Evolutionary conservation across 2,888 invertebrate genomes (phyloP), one percentile per base, ranked within the genome.

Genomic region (Brachycybe producta): DNA sequence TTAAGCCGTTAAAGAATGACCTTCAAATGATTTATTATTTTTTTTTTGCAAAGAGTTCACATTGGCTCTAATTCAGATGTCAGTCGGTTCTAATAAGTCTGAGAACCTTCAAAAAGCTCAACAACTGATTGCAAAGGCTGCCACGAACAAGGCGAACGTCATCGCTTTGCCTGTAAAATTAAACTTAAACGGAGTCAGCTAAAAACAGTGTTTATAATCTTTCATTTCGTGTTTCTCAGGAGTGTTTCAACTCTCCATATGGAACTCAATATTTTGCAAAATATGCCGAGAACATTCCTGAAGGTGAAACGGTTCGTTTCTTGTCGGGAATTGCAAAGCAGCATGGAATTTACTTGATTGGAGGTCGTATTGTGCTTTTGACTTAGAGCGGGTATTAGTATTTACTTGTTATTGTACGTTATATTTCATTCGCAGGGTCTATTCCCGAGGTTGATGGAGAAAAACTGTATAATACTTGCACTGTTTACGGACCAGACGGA

Each of bases 241-340:
- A 95, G 69, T 92, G 90, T 65, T 95, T 94, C 62, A 95, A 94
- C 65, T 84, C 85, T 15, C 94, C 94, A 0, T 94, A 94, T 67
- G 94, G 92, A 50, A 82, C 82, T 43, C 74, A 61, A 40, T 59
- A 57, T 39, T 92, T 94, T 65, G 70, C 76, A 0, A 77, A 87
- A 60, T 88, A 88, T 67, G 84, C 94, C 0, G 95, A 95, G 67
- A 65, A 68, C 17, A 77, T 95, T 45, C 90, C 91, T 0, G n/a
- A n/a, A n/a, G 67, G 92, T 0, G 77, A 92, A 0, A 77, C 78
- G 56, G 86, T 92, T 0, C 75, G 71, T 26, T 76, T 79, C 27
- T 68, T 94, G 27, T 81, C 85, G 0, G 65, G 74, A 49, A 78
- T 80, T 19, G 92, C 94, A 0, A 79, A 76, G 56, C 78, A 82